A percentile compares a stretch with the other conserved stretches of the same genome.
These are phyloP conservation scores for Pelecanoides urinatrix DNA, from an alignment of 2,113 vertebrate species.

Conservation along the genomic window DNA sequence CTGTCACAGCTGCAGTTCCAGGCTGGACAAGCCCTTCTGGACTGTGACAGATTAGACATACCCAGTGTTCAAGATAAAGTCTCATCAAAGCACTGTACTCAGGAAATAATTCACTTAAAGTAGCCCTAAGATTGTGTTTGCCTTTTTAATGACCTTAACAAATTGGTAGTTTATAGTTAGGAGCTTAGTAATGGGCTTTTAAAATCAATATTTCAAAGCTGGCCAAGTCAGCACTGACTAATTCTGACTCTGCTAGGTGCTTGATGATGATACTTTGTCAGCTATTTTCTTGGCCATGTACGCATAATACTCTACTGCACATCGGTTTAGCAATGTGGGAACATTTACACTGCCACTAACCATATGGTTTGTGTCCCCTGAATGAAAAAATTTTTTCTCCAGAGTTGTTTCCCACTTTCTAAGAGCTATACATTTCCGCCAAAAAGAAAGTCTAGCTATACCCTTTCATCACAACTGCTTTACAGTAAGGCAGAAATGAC, in stretches of 20 bases:
- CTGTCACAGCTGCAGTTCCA: neutral
- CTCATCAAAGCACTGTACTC: neutral
- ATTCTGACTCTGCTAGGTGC: neutral
- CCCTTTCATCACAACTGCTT: neutral
- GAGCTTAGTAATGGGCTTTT: neutral
- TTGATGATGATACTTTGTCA: neutral
- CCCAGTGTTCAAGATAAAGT: neutral
- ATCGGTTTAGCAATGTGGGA: neutral
- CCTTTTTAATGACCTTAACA: neutral
- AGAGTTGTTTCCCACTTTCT: neutral
- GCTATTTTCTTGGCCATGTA: neutral
- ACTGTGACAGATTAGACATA: neutral
- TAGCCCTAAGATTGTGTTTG: neutral
- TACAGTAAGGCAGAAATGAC: neutral
- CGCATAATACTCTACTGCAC: neutral
- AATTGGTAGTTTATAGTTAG: neutral
- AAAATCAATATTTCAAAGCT: neutral
- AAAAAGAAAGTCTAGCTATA: neutral
- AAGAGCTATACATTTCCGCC: neutral
- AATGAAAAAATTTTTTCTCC: neutral
- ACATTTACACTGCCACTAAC: neutral
- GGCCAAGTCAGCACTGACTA: neutral
- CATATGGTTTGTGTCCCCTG: neutral
- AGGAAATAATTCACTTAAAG: neutral
- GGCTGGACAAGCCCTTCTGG: neutral